Percentiles rank a stretch among this genome's conserved stretches.
These are phyloP conservation scores for Crossaster papposus DNA, from an alignment of 53 echinoderm and acorn worm species.

Conservation along the genomic window DNA sequence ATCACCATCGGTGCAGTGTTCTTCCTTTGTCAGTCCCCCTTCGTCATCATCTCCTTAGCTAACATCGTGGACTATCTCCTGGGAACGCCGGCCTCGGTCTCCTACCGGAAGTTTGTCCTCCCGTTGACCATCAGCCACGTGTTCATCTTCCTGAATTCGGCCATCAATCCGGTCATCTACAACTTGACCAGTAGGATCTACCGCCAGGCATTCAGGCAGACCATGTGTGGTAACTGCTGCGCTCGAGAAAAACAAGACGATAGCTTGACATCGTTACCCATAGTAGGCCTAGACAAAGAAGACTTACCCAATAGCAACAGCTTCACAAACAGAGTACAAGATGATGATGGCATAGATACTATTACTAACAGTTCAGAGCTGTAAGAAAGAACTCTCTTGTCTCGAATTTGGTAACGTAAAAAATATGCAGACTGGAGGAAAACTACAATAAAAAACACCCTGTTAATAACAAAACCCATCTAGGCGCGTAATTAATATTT, in stretches of 20 bases:
- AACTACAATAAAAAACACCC: too few relatives aligned
- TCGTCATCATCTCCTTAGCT: slow-evolving; percentile 26
- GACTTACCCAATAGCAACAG: background rate
- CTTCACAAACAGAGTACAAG: background rate
- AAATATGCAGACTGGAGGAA: too few relatives aligned
- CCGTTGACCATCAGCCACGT: slow-evolving; percentile 31
- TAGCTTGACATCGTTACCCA: background rate
- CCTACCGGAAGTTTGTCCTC: slow-evolving; percentile 31
- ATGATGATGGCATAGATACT: background rate
- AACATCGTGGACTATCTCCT: background rate
- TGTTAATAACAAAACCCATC: too few relatives aligned
- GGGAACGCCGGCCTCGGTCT: background rate
- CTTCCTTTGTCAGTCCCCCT: slow-evolving; percentile 53
- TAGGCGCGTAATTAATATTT: too few relatives aligned
- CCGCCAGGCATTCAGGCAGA: slow-evolving; percentile 40
- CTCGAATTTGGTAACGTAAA: too few relatives aligned
- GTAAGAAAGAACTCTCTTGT: too few relatives aligned
- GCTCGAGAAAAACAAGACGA: background rate
- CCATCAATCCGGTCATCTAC: slow-evolving; percentile 63
- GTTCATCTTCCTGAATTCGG: slow-evolving; percentile 54
- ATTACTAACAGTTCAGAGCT: too few relatives aligned
- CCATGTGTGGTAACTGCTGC: background rate
- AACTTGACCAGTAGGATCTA: slow-evolving; percentile 46
- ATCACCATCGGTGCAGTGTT: slow-evolving; percentile 37
- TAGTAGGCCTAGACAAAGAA: background rate